Percentiles rank a stretch among this genome's conserved stretches.
Conservation (phyloP, 2,113 vertebrate species). For the Laticauda laticaudata region DNA sequence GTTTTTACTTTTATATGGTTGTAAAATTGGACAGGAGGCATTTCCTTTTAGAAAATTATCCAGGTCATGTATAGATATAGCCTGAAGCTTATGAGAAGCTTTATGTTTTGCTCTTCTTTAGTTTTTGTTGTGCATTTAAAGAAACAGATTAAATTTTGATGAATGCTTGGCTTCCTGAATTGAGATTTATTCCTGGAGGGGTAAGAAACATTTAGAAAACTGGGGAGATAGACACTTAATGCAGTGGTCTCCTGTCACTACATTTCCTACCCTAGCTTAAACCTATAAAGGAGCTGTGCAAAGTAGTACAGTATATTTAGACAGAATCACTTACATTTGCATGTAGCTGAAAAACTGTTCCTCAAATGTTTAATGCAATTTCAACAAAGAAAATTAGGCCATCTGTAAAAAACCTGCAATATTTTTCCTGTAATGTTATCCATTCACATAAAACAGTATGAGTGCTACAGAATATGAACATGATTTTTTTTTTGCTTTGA, state of each 20-base stretch:
- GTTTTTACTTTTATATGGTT: constrained; percentile 18
- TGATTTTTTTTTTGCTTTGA: constrained; percentile 24
- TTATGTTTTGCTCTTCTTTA: constrained; percentile 19
- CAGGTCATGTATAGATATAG: constrained; percentile 30
- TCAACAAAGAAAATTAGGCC: constrained; percentile 51
- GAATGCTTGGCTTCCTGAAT: constrained; percentile 54
- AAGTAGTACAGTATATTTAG: constrained; percentile 51
- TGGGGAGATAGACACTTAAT: constrained; percentile 55
- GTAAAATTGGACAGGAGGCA: background rate
- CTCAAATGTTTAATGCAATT: background rate
- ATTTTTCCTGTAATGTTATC: background rate
- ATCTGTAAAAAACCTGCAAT: constrained; percentile 30
- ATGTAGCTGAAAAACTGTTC: constrained; percentile 32
- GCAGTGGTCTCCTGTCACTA: constrained; percentile 48
- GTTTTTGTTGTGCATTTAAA: constrained; percentile 49
- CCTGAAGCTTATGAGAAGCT: constrained; percentile 14
- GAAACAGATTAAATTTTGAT: constrained; percentile 53
- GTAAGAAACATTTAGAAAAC: constrained; percentile 50
- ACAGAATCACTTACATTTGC: constrained; percentile 23
- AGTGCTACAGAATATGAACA: background rate
- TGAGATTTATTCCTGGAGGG: constrained; percentile 60
- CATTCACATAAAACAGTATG: background rate
- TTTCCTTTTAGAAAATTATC: constrained; percentile 26
- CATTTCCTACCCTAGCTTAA: constrained; percentile 44
- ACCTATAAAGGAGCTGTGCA: constrained; percentile 21